Evolutionary conservation across 2,888 invertebrate genomes (phyloP).

Genomic region (Carterocephalus palaemon): DNA sequence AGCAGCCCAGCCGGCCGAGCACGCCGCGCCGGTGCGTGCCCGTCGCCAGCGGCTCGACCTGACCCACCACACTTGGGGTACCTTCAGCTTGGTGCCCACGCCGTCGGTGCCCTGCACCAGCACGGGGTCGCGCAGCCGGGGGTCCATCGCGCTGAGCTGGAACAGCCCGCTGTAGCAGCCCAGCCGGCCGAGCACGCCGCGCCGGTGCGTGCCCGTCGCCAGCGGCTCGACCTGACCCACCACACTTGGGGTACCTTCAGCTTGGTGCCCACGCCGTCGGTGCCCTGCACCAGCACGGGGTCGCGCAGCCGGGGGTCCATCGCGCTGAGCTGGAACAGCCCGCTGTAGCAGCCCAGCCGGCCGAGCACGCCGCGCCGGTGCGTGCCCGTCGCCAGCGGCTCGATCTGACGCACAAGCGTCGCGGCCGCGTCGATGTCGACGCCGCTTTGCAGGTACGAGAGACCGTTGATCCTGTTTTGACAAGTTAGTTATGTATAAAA

Average conservation of each 20-base stretch:
- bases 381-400: slow-evolving; percentile 89
- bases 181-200: too few species aligned
- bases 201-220: too few species aligned
- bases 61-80: too few species aligned
- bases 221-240: slow-evolving; percentile 87
- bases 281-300: slow-evolving; percentile 94
- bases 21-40: too few species aligned
- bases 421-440: slow-evolving; percentile 97
- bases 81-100: too few species aligned
- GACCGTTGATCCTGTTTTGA: slow-evolving; percentile 73
- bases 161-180: too few species aligned
- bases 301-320: slow-evolving; percentile 82
- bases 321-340: slow-evolving; percentile 90
- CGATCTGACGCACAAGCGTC: slow-evolving; percentile 88
- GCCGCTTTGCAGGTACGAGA: slow-evolving; percentile 93
- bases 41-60: too few species aligned
- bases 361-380: slow-evolving; percentile 88
- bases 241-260: too few species aligned
- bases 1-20: too few species aligned
- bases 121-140: too few species aligned
- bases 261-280: slow-evolving; percentile 98
- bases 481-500: neutral
- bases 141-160: too few species aligned
- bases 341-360: slow-evolving; percentile 94
- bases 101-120: too few species aligned